phyloP scores from a whole-genome alignment of 2,113 vertebrate species.

The Atlantisia rogersi region DNA sequence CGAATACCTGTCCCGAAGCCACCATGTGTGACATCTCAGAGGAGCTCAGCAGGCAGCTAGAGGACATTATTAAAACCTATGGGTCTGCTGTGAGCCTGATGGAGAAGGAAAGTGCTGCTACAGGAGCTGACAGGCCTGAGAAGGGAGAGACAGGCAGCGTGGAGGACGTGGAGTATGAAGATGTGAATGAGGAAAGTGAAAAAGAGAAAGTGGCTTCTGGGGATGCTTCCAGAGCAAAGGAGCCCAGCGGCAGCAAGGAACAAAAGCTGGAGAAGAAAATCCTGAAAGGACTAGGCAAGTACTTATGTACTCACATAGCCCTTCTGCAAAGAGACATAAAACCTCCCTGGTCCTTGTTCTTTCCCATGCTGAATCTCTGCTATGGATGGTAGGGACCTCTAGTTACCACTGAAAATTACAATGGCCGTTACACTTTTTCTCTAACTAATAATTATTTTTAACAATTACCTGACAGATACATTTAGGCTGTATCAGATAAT shows the following conservation, averaged over 20 bases:
- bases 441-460: not conserved
- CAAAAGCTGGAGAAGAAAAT: slow-evolving; percentile 95
- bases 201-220: slow-evolving; percentile 64
- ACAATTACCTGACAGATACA: not conserved
- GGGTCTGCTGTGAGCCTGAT: slow-evolving; percentile 67
- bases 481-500: not conserved
- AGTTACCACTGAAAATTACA: not conserved
- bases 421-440: not conserved
- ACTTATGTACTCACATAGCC: not conserved
- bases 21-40: slow-evolving; percentile 74
- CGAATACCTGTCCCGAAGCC: not conserved
- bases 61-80: slow-evolving; percentile 88
- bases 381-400: not conserved
- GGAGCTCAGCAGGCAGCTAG: slow-evolving; percentile 83
- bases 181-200: slow-evolving; percentile 67
- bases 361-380: not conserved
- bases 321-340: not conserved
- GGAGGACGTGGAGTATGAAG: slow-evolving; percentile 73
- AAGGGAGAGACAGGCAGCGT: slow-evolving; percentile 64
- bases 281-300: slow-evolving; percentile 88
- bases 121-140: slow-evolving; percentile 41
- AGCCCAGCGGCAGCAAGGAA: slow-evolving; percentile 80
- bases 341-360: not conserved
- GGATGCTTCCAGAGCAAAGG: slow-evolving; percentile 70
- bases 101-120: slow-evolving; percentile 47